Conservation (phyloP, 2,797 vertebrate species). For the Euthynnus affinis region DNA sequence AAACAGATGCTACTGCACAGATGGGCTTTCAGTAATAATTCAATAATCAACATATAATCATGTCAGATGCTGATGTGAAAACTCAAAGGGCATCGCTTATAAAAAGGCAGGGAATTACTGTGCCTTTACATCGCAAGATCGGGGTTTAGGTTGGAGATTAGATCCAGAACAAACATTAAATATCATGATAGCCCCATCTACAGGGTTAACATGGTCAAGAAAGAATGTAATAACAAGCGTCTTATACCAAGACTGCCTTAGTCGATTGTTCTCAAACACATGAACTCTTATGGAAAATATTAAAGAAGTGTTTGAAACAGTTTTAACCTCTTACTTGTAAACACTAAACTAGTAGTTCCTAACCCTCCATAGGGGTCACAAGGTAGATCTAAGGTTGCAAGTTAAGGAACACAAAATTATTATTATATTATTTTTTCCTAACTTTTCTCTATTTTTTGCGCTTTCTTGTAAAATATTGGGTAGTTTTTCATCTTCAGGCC, state of each 20-base stretch:
- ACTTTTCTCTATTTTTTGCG: too few species aligned
- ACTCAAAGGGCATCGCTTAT: neutral
- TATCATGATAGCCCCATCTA: constrained; percentile 15
- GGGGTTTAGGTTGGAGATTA: neutral
- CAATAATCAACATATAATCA: neutral
- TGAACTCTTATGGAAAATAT: neutral
- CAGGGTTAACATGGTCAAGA: neutral
- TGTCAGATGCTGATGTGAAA: neutral
- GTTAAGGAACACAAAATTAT: too few species aligned
- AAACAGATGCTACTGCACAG: neutral
- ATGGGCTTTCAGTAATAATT: constrained; percentile 4
- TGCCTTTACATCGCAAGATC: neutral
- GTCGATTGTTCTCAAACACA: neutral
- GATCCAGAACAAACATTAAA: neutral
- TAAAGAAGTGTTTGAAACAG: neutral
- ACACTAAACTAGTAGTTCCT: neutral
- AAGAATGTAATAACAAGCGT: neutral
- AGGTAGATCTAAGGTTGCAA: too few species aligned
- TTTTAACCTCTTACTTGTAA: neutral
- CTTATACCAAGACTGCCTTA: neutral
- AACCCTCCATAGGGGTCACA: too few species aligned
- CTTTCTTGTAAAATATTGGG: neutral
- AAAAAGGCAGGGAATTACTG: neutral
- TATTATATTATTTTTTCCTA: too few species aligned
- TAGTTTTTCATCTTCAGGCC: neutral